Percentiles rank a stretch among this genome's conserved stretches.
Conservation (phyloP, 2,113 vertebrate genomes). For the Nothocercus julius region DNA sequence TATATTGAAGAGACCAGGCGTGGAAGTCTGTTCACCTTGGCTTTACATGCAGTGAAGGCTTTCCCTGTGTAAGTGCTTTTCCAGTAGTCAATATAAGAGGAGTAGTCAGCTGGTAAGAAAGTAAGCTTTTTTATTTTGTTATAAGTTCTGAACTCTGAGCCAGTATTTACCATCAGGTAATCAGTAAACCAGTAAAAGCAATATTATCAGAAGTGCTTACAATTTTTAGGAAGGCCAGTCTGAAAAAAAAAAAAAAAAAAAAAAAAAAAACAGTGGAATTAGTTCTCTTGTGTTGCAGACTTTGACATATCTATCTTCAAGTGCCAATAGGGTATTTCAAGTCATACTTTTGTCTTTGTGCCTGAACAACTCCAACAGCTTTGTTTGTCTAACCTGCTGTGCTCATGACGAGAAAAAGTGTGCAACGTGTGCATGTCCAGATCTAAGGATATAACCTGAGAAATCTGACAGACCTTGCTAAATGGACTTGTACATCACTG, state of each 20-base stretch:
- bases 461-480: background rate
- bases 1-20: background rate
- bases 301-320: background rate
- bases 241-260: no score
- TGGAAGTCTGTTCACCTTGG: background rate
- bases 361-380: background rate
- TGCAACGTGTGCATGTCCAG: background rate
- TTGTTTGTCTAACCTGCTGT: background rate
- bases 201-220: background rate
- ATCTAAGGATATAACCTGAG: background rate
- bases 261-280: background rate
- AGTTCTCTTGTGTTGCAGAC: background rate
- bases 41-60: background rate
- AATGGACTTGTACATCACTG: background rate
- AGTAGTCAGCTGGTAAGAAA: background rate
- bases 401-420: background rate
- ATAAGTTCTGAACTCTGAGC: background rate
- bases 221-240: background rate
- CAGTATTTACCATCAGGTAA: background rate
- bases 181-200: background rate
- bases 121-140: background rate
- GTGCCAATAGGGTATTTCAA: background rate
- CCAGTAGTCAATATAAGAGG: background rate
- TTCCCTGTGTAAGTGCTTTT: background rate
- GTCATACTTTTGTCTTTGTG: background rate